Percentiles rank a stretch among this genome's conserved stretches.
Conservation (phyloP, 2,888 invertebrate species). For the Dasysyrphus albostriatus region DNA sequence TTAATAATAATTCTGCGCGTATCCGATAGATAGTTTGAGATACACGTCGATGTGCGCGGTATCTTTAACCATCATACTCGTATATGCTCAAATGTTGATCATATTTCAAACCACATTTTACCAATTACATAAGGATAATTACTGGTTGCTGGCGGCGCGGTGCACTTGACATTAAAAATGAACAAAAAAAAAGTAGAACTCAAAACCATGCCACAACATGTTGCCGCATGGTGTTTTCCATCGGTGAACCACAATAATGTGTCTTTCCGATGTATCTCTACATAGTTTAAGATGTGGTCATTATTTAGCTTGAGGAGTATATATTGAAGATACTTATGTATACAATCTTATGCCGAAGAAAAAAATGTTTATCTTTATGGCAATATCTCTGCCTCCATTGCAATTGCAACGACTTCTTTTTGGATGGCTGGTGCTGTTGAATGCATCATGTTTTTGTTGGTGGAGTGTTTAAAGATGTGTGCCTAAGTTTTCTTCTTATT, state of each 20-base stretch:
- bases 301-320: constrained; percentile 32
- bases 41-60: constrained; percentile 18
- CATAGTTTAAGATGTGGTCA: constrained; percentile 43
- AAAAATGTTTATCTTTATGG: constrained; percentile 11
- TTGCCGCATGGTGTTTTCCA: constrained; percentile 55
- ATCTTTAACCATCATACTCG: constrained; percentile 50
- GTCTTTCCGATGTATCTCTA: constrained; percentile 42
- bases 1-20: constrained; percentile 25
- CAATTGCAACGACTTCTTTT: constrained; percentile 7
- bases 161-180: constrained; percentile 73
- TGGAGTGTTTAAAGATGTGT: constrained; percentile 15
- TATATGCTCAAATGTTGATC: constrained; percentile 57
- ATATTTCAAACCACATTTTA: constrained; percentile 72
- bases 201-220: constrained; percentile 58
- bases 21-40: neutral
- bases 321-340: neutral
- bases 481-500: neutral
- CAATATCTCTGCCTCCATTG: constrained; percentile 45
- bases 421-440: constrained; percentile 44
- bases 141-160: constrained; percentile 22
- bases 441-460: constrained; percentile 24
- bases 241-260: constrained; percentile 44
- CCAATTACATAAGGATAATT: constrained; percentile 70
- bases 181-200: constrained; percentile 24
- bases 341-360: neutral